phyloP scores from a whole-genome alignment of 1,140 invertebrate genomes.

The Cydia fagiglandana region DNA sequence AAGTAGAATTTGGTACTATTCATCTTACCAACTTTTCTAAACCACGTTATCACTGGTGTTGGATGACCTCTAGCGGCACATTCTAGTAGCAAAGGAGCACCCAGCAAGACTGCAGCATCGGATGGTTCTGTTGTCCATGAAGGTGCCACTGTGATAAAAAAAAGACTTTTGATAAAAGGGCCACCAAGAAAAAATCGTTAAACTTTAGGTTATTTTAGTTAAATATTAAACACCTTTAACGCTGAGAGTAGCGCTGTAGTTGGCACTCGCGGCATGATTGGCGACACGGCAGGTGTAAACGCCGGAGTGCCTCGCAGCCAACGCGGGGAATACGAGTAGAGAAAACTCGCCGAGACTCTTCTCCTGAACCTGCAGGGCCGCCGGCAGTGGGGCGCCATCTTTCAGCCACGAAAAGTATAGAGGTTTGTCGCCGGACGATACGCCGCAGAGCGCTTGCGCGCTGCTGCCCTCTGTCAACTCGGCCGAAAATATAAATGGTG shows the following conservation, averaged over 20 bases:
- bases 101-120: conserved; percentile 83
- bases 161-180: not conserved
- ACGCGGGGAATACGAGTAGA: conserved; percentile 83
- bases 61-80: conserved; percentile 87
- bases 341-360: conserved; percentile 85
- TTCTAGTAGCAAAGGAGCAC: conserved; percentile 82
- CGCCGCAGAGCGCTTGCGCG: conserved; percentile 86
- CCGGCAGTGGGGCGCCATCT: conserved; percentile 83
- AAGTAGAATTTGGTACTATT: not conserved
- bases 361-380: conserved; percentile 83
- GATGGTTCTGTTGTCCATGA: conserved; percentile 86
- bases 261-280: conserved; percentile 86
- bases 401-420: conserved; percentile 90
- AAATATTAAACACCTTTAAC: conserved; percentile 83
- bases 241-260: conserved; percentile 86
- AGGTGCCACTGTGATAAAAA: conserved; percentile 82
- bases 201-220: not conserved
- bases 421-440: conserved; percentile 88
- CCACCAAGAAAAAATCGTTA: not conserved
- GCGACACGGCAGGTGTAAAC: conserved; percentile 89
- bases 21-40: conserved; percentile 79
- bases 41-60: conserved; percentile 84
- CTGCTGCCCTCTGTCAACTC: conserved; percentile 91
- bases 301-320: conserved; percentile 85
- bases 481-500: conserved; percentile 89